Conservation (phyloP, 2,888 invertebrate species). For the Euzetes globulus region DNA sequence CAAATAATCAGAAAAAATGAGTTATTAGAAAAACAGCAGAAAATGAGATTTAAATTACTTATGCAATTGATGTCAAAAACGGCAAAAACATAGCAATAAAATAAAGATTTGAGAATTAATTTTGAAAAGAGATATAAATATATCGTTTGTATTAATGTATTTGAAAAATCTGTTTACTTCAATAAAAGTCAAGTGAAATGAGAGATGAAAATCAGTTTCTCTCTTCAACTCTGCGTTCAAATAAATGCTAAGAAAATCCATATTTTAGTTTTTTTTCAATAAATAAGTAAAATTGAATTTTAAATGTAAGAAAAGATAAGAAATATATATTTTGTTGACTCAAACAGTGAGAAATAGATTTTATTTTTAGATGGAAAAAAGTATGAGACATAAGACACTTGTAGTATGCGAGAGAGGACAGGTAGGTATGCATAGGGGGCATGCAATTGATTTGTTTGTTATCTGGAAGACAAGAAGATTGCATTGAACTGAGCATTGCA, state of each 20-base stretch:
- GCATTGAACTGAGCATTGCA: neutral
- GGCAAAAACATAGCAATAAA: neutral
- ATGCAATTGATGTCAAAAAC: neutral
- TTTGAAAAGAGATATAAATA: neutral
- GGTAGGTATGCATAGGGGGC: conserved; percentile 13
- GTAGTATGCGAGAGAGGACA: neutral
- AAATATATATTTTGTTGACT: conserved; percentile 17
- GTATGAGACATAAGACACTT: neutral
- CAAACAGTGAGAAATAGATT: neutral
- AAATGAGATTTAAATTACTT: no score
- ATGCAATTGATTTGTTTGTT: conserved; percentile 22
- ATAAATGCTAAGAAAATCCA: no score
- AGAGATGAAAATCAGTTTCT: no score
- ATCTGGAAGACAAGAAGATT: neutral
- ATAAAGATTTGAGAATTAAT: neutral
- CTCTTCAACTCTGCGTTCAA: no score
- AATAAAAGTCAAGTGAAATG: no score
- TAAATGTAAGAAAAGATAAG: neutral
- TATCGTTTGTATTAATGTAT: neutral
- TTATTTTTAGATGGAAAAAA: neutral
- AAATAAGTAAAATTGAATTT: neutral
- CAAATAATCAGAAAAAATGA: neutral
- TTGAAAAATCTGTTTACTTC: neutral
- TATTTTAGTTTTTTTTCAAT: neutral
- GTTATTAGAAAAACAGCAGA: neutral